Conservation (phyloP, 2,888 invertebrate genomes). For the Clunio marinus region DNA sequence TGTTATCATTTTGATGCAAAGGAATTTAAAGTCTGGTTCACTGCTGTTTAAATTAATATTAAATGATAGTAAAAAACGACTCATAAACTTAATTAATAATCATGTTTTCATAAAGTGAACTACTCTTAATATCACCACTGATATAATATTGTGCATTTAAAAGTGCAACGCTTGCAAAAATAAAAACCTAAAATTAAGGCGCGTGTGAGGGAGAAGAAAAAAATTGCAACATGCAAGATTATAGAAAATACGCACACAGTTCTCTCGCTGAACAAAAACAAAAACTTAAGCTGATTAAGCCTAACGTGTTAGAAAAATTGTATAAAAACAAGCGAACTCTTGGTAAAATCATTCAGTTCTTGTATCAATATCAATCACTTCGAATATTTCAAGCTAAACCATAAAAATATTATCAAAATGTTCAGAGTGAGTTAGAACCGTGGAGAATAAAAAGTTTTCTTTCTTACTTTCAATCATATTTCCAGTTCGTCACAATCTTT, state of each 20-base stretch:
- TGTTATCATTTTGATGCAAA: too few species aligned
- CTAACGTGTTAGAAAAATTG: background rate
- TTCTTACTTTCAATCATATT: background rate
- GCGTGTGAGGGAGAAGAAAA: conserved; percentile 21
- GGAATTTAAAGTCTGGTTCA: too few species aligned
- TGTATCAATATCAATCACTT: background rate
- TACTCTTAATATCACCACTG: background rate
- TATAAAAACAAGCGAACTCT: conserved; percentile 7
- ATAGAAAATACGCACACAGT: too few species aligned
- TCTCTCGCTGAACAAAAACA: too few species aligned
- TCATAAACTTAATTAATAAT: too few species aligned
- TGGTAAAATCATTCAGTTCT: conserved; percentile 28
- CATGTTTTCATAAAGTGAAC: too few species aligned
- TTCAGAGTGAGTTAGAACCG: conserved; percentile 23
- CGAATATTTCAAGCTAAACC: background rate
- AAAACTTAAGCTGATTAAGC: background rate
- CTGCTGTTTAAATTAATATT: too few species aligned
- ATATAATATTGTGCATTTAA: background rate
- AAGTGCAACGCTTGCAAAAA: background rate
- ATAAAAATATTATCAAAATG: conserved; percentile 37
- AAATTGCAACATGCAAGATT: background rate
- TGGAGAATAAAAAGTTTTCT: background rate
- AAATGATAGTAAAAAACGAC: too few species aligned
- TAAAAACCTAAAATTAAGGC: background rate
- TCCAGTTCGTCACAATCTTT: conserved; percentile 41